Base-by-base conservation (phyloP, 2,797 vertebrate species). In the Sebastes paucispinis region DNA sequence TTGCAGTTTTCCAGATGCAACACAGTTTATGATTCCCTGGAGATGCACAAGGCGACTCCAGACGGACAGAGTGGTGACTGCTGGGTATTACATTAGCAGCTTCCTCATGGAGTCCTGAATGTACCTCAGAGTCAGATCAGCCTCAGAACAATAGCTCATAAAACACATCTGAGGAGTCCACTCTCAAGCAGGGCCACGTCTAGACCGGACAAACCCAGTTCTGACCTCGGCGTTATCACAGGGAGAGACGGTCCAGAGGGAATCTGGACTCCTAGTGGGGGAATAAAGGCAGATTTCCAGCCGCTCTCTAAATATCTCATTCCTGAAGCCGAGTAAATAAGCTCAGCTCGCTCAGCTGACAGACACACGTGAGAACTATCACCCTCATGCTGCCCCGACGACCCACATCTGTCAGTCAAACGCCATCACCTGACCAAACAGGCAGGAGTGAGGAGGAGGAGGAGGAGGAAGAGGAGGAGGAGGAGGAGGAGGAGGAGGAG, bases 351-450 rank as follows among this genome's bases (percentile, higher is more conserved):
- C 81, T 82, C 83, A 84, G 81, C 89, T 89, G 87, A 89, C 93
- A 90, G 83, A 82, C 91, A 94, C 89, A 88, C 84, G 86, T 75
- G 79, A 95, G 87, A 95, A 93, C 85, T 91, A 77, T 87, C 93
- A 93, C 91, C 86, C 75, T 34, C 72, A 1, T 87, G 91, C 62
- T 86, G 87, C 77, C 84, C 71, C 47, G 29, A 27, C 57, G 78
- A 88, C 90, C 88, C 91, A 93, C 89, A 93, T 91, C 90, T 94
- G 94, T 92, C 93, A 93, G 79, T 94, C 92, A 94, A 87, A 91
- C 88, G 62, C 66, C 5, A 85, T 91, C 94, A 94, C 92, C 93
- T 95, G 93, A 94, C 93, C 92, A 94, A 96, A 96, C 93, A 95
- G 69, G 54, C 79, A 5, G 24, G 55, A 78, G n/a, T 6, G 55